Evolutionary conservation across 2,113 vertebrate genomes (phyloP), one percentile per base, ranked within the genome.

Genomic region (Dromiciops gliroides): DNA sequence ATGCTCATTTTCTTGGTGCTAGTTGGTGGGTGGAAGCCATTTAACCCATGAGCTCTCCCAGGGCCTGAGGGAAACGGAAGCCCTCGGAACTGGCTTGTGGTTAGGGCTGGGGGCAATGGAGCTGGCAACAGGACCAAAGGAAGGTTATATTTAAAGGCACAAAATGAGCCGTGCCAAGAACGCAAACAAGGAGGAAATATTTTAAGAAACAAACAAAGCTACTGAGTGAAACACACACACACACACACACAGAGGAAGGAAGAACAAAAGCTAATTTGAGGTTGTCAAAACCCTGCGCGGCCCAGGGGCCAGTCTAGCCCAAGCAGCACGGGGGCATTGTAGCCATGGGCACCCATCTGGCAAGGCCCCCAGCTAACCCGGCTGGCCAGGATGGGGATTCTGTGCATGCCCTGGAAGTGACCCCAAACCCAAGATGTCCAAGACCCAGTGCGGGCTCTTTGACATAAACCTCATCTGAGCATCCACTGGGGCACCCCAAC

Each of bases 121-220:
- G 56, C 94, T 97, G 96, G 97, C 96, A 97, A 89, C 92, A 48
- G 96, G 92, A 96, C 97, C 95, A 94, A 96, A 97, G 97, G 98
- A 98, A 97, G 97, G 97, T 93, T 96, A 95, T 95, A 96, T 96
- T 98, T 98, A 97, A 95, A 97, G 97, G 98, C 98, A 95, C 48
- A 60, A 96, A 94, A 91, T 60, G 3, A 52, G 0, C 51, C 95
- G 96, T 97, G 98, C 98, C 98, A 98, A 98, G 97, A 98, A 98
- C 95, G 97, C 98, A 99, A 98, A 98, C 97, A 98, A 98, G 98
- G 98, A 98, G 97, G 97, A 98, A 98, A 97, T 98, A 97, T 98
- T 98, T 98, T 97, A 98, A 98, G 97, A 99, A 99, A 98, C 98
- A 98, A 98, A 98, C 98, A 98, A 98, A 98, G 98, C 98, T 98